Base-by-base conservation (phyloP, 1,140 invertebrate species). In the Rhizoglyphus robini region DNA sequence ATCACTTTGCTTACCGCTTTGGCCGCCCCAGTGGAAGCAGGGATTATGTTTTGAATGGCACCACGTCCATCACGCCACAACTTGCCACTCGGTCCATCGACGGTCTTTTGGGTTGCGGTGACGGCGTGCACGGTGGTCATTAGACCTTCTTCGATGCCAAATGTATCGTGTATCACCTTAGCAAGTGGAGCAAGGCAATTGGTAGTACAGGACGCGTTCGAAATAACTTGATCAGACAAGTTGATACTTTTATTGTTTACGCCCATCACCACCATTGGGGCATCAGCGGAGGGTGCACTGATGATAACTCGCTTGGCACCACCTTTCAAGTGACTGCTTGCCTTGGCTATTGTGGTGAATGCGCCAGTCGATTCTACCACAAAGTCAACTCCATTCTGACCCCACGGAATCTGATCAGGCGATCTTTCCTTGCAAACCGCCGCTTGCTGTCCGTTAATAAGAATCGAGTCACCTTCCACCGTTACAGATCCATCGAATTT, bases 121-220 rank as follows among this genome's bases (percentile, higher is more conserved):
- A 86, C 86, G 18, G 96, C 92, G 76, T 99, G 96, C 2, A 99
- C 88, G 54, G 96, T 99, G 48, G 96, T 99, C 96, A 99, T 99
- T 29, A 99, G 79, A 74, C 92, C 94, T 75, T 97, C 92, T 67
- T 89, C 80, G 74, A 98, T 96, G 72, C 88, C 87, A 74, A 96
- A 97, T 72, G 95, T 90, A 73, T 96, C 91, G 69, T 86, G 77
- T 72, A 98, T 85, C 54, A 99, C 92, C 75, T 99, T 99, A 67
- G 91, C 94, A 25, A 99, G 79, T 36, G 96, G 96, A 71, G 96
- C 96, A 65, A 99, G 81, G 75, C 96, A 99, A 79, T 99, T 99
- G 73, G 96, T 99, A 48, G 96, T 99, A 82, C 96, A 99, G 11
- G 92, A 96, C 49, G 95, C 95, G 74, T 97, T 98, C 67, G 90